Evolutionary conservation across 2,797 vertebrate genomes (phyloP).

Genomic region (Dendrocincla tyrannina): DNA sequence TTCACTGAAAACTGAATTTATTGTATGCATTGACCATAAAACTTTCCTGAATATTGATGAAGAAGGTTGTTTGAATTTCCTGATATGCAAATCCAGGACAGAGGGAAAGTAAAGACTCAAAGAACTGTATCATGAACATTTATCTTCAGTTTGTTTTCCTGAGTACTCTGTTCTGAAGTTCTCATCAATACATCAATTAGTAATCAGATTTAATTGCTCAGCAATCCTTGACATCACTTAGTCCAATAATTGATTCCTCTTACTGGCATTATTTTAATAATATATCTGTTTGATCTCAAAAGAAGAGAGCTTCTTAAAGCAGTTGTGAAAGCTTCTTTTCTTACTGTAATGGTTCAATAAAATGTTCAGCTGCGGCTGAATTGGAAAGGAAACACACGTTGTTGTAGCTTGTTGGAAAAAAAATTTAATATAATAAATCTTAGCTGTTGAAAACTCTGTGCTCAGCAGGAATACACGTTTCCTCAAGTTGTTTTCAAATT

Average conservation of each 20-base stretch:
- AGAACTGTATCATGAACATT: neutral
- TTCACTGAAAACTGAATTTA: neutral
- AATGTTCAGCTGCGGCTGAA: neutral
- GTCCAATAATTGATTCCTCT: neutral
- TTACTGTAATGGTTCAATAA: neutral
- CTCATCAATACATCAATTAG: neutral
- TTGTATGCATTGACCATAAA: neutral
- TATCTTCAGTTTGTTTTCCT: neutral
- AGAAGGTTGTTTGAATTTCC: neutral
- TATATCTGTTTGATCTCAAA: neutral
- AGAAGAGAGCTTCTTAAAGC: neutral
- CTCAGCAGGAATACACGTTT: neutral
- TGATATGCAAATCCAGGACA: neutral
- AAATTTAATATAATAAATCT: neutral
- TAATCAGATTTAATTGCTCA: neutral
- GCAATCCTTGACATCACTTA: neutral
- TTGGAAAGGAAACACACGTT: neutral
- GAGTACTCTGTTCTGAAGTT: neutral
- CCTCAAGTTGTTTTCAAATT: constrained; percentile 21
- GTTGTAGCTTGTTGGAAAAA: neutral
- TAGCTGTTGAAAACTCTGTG: constrained; percentile 11
- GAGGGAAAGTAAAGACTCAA: neutral
- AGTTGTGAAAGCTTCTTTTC: neutral
- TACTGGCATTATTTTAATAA: neutral
- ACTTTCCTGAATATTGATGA: neutral